Conservation (phyloP, 2,888 invertebrate species). For the Nomada fabriciana region DNA sequence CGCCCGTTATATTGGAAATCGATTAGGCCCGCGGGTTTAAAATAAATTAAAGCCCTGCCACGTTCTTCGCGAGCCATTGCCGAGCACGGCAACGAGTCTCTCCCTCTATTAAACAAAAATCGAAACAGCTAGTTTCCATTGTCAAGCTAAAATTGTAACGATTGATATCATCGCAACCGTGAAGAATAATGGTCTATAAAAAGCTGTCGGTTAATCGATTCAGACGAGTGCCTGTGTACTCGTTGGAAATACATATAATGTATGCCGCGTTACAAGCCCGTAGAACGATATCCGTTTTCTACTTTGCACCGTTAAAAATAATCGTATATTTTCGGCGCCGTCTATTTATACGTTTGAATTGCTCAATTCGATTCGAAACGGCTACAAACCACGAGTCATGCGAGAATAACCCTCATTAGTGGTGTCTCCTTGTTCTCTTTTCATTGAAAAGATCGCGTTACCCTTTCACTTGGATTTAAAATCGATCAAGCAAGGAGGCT, state of each 20-base stretch:
- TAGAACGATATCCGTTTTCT: slow-evolving; percentile 34
- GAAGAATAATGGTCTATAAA: slow-evolving; percentile 6
- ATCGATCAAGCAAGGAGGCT: not conserved
- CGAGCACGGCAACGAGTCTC: too few relatives aligned
- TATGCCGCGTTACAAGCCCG: not conserved
- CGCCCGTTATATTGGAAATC: slow-evolving; percentile 3
- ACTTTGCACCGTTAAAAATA: slow-evolving; percentile 41
- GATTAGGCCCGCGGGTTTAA: not conserved
- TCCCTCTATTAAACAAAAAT: not conserved
- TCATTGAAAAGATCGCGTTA: not conserved
- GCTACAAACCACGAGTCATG: not conserved
- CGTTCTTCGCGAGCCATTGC: not conserved
- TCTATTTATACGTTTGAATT: slow-evolving; percentile 56
- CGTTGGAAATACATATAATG: slow-evolving; percentile 27
- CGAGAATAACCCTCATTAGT: slow-evolving; percentile 18
- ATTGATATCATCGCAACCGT: not conserved
- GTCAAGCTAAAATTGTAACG: not conserved
- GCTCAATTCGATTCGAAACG: slow-evolving; percentile 30
- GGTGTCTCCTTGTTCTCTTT: slow-evolving; percentile 5
- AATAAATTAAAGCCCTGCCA: not conserved
- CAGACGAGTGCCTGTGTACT: not conserved
- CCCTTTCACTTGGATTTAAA: not conserved
- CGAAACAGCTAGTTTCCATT: not conserved
- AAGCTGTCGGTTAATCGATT: slow-evolving; percentile 17
- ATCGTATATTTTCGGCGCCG: slow-evolving; percentile 53